Evolutionary conservation across 2,797 vertebrate genomes (phyloP).

Genomic region (Crax fasciolata): DNA sequence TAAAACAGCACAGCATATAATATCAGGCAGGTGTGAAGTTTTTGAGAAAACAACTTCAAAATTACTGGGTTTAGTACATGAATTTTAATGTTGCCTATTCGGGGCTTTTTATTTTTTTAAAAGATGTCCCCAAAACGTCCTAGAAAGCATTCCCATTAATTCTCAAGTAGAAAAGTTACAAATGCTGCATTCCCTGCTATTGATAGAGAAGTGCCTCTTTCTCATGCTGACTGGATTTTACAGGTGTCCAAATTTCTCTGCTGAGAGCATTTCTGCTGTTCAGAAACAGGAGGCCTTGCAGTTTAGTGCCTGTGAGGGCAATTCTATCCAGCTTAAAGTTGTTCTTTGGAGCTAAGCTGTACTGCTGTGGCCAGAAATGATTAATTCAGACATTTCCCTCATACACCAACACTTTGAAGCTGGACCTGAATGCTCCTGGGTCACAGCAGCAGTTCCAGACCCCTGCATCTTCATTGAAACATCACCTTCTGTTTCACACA

Average conservation of each 20-base stretch:
- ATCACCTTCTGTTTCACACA: background rate
- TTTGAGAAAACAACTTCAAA: background rate
- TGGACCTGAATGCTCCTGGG: background rate
- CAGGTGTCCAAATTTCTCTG: background rate
- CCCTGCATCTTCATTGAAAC: background rate
- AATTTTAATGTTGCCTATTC: background rate
- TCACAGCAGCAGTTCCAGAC: background rate
- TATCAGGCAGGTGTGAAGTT: background rate
- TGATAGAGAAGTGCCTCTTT: background rate
- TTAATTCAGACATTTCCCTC: background rate
- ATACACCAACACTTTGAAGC: background rate
- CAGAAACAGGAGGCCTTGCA: constrained; percentile 8
- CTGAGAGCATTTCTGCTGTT: constrained; percentile 11
- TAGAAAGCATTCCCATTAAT: background rate
- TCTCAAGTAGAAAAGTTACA: background rate
- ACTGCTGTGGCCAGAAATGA: background rate
- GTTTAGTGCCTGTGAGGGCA: background rate
- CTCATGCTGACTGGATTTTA: background rate
- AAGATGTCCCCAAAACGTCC: background rate
- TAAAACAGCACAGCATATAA: background rate
- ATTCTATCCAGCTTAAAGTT: background rate
- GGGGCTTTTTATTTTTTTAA: background rate
- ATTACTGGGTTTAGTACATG: background rate
- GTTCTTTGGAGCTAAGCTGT: background rate
- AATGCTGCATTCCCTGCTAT: background rate